phyloP scores from a whole-genome alignment of 2,888 invertebrate species.

The Ecdyonurus torrentis region DNA sequence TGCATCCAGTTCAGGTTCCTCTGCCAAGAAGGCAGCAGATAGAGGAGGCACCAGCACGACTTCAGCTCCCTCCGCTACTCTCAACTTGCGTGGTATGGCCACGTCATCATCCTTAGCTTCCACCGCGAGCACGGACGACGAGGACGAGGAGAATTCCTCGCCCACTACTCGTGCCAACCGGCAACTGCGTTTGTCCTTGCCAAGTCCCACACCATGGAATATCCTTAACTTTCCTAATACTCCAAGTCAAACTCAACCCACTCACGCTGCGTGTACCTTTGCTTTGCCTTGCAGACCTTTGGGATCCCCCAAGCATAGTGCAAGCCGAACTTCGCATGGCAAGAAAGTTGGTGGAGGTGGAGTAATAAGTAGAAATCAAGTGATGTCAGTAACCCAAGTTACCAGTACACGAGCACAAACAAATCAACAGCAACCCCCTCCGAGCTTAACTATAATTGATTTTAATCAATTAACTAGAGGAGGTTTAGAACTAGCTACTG shows the following conservation, averaged over 20 bases:
- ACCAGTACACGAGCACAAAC: slow-evolving; percentile 14
- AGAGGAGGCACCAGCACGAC: not conserved
- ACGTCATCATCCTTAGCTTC: slow-evolving; percentile 26
- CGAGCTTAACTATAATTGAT: slow-evolving; percentile 54
- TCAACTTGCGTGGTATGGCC: slow-evolving; percentile 16
- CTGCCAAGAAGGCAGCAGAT: not conserved
- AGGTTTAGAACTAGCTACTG: slow-evolving; percentile 33
- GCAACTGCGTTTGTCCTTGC: not conserved
- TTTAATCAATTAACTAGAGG: slow-evolving; percentile 49
- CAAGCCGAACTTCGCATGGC: slow-evolving; percentile 19
- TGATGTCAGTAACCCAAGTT: too few relatives aligned
- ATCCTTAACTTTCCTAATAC: not conserved
- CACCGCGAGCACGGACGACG: slow-evolving; percentile 27
- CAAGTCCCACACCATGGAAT: not conserved
- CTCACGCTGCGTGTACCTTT: not conserved
- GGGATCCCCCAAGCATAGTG: slow-evolving; percentile 24
- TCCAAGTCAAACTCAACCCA: not conserved
- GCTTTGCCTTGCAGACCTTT: slow-evolving; percentile 10
- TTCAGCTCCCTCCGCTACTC: not conserved
- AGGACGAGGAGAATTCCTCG: slow-evolving; percentile 18
- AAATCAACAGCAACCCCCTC: slow-evolving; percentile 30
- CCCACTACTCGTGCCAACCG: not conserved
- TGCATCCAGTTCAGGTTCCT: not conserved
- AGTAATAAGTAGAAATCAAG: slow-evolving; percentile 15
- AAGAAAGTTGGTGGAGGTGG: slow-evolving; percentile 20